phyloP scores from a whole-genome alignment of 2,888 invertebrate genomes.

The Omphaloscelis lunosa region DNA sequence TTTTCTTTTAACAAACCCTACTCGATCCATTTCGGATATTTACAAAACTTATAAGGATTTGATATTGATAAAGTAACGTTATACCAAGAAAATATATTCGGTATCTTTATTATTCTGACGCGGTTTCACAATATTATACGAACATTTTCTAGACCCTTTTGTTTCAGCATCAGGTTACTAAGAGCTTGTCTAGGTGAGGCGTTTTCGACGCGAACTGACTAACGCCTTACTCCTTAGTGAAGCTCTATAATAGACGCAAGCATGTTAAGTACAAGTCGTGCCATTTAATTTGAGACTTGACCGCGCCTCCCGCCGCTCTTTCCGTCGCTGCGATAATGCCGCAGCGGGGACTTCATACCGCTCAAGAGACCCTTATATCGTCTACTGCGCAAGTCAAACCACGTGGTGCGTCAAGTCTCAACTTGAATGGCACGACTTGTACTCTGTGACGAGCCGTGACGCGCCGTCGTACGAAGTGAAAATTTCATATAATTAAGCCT shows the following conservation, averaged over 20 bases:
- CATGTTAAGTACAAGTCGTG: not conserved
- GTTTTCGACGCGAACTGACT: conserved; percentile 13
- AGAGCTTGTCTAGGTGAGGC: conserved; percentile 44
- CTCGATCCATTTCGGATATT: conserved; percentile 9
- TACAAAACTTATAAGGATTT: conserved; percentile 16
- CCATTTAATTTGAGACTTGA: too few relatives aligned
- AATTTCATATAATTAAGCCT: not conserved
- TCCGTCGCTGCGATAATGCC: too few relatives aligned
- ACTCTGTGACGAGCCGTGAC: not conserved
- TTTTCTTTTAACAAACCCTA: conserved; percentile 16
- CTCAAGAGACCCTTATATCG: too few relatives aligned
- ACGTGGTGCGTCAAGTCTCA: too few relatives aligned
- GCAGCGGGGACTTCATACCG: too few relatives aligned
- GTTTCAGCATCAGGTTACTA: conserved; percentile 42
- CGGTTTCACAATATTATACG: conserved; percentile 34
- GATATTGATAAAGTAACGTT: conserved; percentile 35
- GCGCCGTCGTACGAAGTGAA: not conserved
- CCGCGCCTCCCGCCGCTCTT: too few relatives aligned
- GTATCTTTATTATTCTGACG: conserved; percentile 47
- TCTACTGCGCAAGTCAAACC: too few relatives aligned
- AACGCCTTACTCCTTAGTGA: not conserved
- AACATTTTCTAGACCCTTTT: conserved; percentile 53
- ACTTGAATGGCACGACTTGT: too few relatives aligned
- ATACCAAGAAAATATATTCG: conserved; percentile 23
- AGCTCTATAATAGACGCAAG: not conserved